These are phyloP conservation scores for Saccopteryx leptura DNA, from an alignment of 2,113 vertebrate species.

Conservation along the genomic window DNA sequence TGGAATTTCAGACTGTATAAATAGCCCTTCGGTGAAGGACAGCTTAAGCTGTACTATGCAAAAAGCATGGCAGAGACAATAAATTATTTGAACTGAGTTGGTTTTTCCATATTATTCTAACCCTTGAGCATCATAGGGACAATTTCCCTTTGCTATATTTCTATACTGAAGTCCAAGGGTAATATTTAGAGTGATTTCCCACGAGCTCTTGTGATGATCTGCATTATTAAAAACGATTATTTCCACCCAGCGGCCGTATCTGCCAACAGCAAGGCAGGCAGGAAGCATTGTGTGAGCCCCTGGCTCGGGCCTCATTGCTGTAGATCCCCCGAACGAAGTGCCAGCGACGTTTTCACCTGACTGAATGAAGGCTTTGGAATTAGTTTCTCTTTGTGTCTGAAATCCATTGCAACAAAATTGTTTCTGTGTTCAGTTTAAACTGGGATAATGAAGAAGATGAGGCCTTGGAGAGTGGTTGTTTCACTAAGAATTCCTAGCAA, in stretches of 20 bases:
- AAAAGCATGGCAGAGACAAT: conserved; percentile 77
- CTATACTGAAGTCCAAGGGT: conserved; percentile 76
- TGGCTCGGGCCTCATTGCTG: conserved; percentile 68
- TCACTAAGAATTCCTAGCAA: conserved; percentile 62
- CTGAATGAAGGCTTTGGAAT: conserved; percentile 53
- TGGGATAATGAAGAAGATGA: conserved; percentile 59
- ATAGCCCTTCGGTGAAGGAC: conserved; percentile 77
- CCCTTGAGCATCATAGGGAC: conserved; percentile 82
- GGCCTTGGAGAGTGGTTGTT: conserved; percentile 60
- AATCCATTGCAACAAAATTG: conserved; percentile 69
- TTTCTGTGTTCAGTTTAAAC: conserved; percentile 68
- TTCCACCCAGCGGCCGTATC: conserved; percentile 73
- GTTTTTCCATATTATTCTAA: conserved; percentile 81
- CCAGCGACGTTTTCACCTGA: conserved; percentile 65
- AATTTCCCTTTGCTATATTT: conserved; percentile 71
- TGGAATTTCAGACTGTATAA: conserved; percentile 87
- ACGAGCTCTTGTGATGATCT: conserved; percentile 69
- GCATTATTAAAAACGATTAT: conserved; percentile 73
- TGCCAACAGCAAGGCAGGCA: conserved; percentile 63
- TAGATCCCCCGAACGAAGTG: conserved; percentile 68
- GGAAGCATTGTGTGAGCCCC: conserved; percentile 61
- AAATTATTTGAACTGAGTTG: conserved; percentile 79
- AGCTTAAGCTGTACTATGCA: conserved; percentile 75
- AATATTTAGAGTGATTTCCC: conserved; percentile 79
- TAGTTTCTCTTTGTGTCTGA: conserved; percentile 69